Evolutionary conservation across 2,113 vertebrate genomes (phyloP).

Genomic region (Cryptoleucopteryx plumbea): DNA sequence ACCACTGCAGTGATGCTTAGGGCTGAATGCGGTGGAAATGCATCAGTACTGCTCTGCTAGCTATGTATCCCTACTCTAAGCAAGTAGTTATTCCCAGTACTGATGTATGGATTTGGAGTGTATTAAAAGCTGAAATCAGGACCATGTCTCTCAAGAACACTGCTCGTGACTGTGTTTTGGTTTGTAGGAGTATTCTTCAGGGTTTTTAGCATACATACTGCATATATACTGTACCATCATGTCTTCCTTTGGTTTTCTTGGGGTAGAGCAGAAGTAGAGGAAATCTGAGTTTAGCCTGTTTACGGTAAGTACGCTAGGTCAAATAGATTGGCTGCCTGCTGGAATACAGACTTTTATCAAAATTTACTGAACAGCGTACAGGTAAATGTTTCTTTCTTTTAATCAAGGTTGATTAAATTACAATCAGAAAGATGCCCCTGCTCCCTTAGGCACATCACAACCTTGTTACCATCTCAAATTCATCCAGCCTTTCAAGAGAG

Average conservation of each 20-base stretch:
- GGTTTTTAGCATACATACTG: background rate
- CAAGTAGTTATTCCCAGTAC: background rate
- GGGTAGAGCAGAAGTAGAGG: background rate
- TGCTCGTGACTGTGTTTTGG: background rate
- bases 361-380: conserved; percentile 25
- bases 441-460: conserved; percentile 48
- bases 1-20: background rate
- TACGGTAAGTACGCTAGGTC: background rate
- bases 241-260: background rate
- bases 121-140: background rate
- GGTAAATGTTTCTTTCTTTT: conserved; percentile 56
- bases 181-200: background rate
- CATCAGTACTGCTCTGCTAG: background rate
- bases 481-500: conserved; percentile 59
- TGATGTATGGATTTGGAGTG: background rate
- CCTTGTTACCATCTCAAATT: conserved; percentile 68
- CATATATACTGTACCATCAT: background rate
- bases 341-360: conserved; percentile 25
- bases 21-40: background rate
- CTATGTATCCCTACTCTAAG: background rate
- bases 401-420: conserved; percentile 63
- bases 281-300: background rate
- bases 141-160: background rate
- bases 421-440: conserved; percentile 29
- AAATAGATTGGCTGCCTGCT: background rate